Percentiles rank a stretch among this genome's conserved stretches.
Conservation (phyloP, 2,113 vertebrate species). For the Acrocephalus arundinaceus region DNA sequence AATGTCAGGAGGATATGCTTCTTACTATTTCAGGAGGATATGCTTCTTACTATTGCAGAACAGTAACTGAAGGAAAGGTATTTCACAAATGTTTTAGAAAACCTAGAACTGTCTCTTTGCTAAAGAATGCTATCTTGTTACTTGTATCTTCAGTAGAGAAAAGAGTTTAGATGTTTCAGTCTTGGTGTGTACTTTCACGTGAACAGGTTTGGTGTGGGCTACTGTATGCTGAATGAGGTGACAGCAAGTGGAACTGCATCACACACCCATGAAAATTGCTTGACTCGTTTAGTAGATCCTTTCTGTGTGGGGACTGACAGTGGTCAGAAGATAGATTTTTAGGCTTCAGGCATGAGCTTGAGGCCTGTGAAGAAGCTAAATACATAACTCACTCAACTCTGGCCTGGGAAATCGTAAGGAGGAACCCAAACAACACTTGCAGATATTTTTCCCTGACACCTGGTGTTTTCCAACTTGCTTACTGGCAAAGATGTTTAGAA, state of each 20-base stretch:
- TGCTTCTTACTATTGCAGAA: background rate
- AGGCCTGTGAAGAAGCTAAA: too few relatives aligned
- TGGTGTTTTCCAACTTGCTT: too few relatives aligned
- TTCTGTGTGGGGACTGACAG: too few relatives aligned
- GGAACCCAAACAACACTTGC: too few relatives aligned
- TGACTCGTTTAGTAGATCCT: background rate
- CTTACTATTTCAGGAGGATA: background rate
- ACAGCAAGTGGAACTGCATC: background rate
- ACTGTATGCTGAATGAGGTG: background rate
- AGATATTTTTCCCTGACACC: too few relatives aligned
- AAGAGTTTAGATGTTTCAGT: background rate
- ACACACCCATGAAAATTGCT: background rate
- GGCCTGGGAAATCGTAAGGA: too few relatives aligned
- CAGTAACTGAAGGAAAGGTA: constrained; percentile 3
- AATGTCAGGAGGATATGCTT: background rate
- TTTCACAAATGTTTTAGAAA: background rate
- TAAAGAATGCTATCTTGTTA: background rate
- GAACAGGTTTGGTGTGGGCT: background rate
- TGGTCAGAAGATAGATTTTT: too few relatives aligned
- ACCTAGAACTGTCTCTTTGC: background rate
- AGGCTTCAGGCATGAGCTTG: too few relatives aligned
- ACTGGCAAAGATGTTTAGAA: too few relatives aligned
- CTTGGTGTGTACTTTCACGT: background rate
- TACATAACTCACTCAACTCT: too few relatives aligned
- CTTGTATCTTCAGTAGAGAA: background rate